Evolutionary conservation across 1,140 invertebrate genomes (phyloP).

Genomic region (Spodoptera litura): DNA sequence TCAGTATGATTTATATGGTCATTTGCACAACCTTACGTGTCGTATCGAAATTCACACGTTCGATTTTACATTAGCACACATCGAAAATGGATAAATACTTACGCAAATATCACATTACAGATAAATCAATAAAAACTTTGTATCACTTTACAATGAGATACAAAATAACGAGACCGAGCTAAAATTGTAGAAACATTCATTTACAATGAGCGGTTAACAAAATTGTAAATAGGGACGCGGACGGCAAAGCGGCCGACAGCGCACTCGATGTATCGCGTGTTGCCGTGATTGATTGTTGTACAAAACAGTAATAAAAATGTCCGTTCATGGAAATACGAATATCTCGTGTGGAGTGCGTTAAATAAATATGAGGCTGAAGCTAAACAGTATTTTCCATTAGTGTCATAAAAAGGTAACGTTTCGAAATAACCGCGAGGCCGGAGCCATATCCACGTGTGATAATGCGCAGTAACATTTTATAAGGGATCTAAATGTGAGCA

Average conservation of each 20-base stretch:
- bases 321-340: constrained; percentile 36
- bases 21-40: constrained; percentile 62
- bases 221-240: constrained; percentile 27
- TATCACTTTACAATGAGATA: not conserved
- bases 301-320: constrained; percentile 34
- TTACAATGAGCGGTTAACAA: constrained; percentile 37
- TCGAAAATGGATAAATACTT: not conserved
- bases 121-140: not conserved
- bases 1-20: constrained; percentile 75
- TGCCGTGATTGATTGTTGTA: constrained; percentile 40
- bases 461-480: constrained; percentile 84
- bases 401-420: constrained; percentile 79
- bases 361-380: constrained; percentile 69
- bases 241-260: constrained; percentile 27
- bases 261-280: constrained; percentile 20
- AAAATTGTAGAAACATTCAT: constrained; percentile 42
- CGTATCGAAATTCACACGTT: constrained; percentile 41
- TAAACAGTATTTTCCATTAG: constrained; percentile 80
- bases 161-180: not conserved
- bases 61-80: constrained; percentile 39
- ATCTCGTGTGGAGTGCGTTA: constrained; percentile 56
- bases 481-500: constrained; percentile 83
- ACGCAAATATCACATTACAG: not conserved
- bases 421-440: constrained; percentile 73
- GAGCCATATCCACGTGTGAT: constrained; percentile 76